A percentile compares a stretch with the other conserved stretches of the same genome.
These are phyloP conservation scores for Clitarchus hookeri DNA, from an alignment of 2,888 invertebrate genomes.

Conservation along the genomic window DNA sequence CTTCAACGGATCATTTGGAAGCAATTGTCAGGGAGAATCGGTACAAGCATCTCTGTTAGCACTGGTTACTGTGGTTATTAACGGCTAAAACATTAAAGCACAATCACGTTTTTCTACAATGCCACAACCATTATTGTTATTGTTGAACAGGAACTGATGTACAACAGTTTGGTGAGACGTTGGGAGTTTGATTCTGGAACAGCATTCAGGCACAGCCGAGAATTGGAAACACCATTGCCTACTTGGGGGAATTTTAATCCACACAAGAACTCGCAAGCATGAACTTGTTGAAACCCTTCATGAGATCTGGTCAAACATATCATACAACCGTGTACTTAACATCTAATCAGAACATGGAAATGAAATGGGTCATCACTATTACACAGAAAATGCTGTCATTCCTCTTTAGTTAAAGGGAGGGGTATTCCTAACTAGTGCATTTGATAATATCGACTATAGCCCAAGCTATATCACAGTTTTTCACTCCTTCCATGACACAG, in stretches of 20 bases:
- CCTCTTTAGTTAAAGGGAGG: neutral
- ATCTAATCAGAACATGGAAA: slow-evolving; percentile 10
- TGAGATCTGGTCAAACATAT: neutral
- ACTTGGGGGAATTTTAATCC: neutral
- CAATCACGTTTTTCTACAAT: slow-evolving; percentile 1
- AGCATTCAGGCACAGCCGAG: neutral
- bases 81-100: neutral
- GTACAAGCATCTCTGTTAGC: slow-evolving; percentile 10
- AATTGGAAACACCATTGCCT: slow-evolving; percentile 11
- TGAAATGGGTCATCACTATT: neutral
- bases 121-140: neutral
- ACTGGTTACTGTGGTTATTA: neutral
- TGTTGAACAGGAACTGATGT: neutral
- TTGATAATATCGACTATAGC: neutral
- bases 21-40: neutral
- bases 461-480: neutral
- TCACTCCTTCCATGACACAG: slow-evolving; percentile 6
- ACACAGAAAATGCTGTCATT: neutral
- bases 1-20: slow-evolving; percentile 20
- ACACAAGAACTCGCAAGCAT: neutral
- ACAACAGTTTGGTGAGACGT: slow-evolving; percentile 16
- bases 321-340: neutral
- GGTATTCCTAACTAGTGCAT: neutral
- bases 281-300: neutral
- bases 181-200: neutral